Evolutionary conservation across 2,888 invertebrate genomes (phyloP).

Genomic region (Cylindroiulus punctatus): DNA sequence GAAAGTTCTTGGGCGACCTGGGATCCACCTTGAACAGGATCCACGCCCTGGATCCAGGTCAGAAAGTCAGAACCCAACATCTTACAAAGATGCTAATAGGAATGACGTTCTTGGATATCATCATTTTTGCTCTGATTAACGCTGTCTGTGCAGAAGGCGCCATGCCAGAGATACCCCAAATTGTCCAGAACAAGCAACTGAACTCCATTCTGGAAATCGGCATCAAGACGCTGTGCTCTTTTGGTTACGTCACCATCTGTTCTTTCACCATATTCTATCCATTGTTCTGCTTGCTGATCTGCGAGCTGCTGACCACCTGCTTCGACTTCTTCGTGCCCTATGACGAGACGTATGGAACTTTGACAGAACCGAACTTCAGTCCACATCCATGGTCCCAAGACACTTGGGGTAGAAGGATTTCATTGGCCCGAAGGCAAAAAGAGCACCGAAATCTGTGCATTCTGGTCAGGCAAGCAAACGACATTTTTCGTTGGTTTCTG

Average conservation of each 20-base stretch:
- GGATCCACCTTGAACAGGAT: neutral
- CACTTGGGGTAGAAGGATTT: neutral
- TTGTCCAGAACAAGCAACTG: neutral
- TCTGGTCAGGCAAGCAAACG: conserved; percentile 17
- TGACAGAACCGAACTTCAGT: neutral
- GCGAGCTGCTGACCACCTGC: neutral
- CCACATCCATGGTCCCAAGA: neutral
- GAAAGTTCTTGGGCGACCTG: neutral
- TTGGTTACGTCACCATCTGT: neutral
- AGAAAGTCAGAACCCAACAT: neutral
- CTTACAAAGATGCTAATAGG: neutral
- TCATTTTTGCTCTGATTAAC: neutral
- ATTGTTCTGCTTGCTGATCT: neutral
- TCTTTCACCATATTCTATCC: neutral
- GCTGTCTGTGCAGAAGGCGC: neutral
- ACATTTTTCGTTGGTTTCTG: conserved; percentile 11
- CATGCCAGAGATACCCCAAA: neutral
- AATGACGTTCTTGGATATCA: neutral
- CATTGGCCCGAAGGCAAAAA: neutral
- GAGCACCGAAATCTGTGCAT: neutral
- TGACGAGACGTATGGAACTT: neutral
- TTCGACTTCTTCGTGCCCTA: conserved; percentile 7
- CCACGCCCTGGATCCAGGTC: neutral
- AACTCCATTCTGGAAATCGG: neutral
- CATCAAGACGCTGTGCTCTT: neutral